Evolutionary conservation across 1,140 invertebrate genomes (phyloP), one percentile per base, ranked within the genome.

Genomic region (Laupala kohalensis): DNA sequence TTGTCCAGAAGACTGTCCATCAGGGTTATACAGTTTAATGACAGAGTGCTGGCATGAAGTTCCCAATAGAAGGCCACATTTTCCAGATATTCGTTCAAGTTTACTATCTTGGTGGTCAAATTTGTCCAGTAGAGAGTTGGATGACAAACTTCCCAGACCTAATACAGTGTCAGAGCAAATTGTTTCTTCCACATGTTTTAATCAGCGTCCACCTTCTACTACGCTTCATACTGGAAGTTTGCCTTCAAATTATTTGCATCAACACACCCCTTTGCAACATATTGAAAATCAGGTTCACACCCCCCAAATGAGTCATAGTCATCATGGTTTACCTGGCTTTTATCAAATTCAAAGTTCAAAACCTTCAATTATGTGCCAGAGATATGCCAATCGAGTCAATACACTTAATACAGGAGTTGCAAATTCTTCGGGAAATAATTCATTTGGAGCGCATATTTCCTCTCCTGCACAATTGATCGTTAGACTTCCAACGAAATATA

Each of bases 31-130:
- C 79, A 88, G 89, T 2, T 83, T 98, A 53, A 98, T 98, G 95
- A 90, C 96, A 37, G 96, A 98, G 80, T 98, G 96, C 76, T 99
- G 97, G 97, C 91, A 95, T 75, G 95, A 99, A 79, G 88, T 92
- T 71, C 92, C 96, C 0, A 88, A 90, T 66, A 83, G 95, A 62
- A 83, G 97, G 76, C 97, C 97, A 0, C 89, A 90, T 71, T 99
- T 99, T 80, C 86, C 89, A 65, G 89, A 94, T 77, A 91, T 96
- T 67, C 87, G 90, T 73, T 85, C 87, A 73, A 83, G 92, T 24
- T 79, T 95, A 12, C 85, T 88, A 69, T 86, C 89, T 24, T 92
- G 91, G 90, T 82, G 71, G 27, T 80, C 82, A 4, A 86, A 84
- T 84, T 78, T 79, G 62, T 74, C 65, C 74, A 73, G 23, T 65